Evolutionary conservation across 2,888 invertebrate species (phyloP), one percentile per base, ranked within the genome.

Genomic region (Rhagonycha fulva): DNA sequence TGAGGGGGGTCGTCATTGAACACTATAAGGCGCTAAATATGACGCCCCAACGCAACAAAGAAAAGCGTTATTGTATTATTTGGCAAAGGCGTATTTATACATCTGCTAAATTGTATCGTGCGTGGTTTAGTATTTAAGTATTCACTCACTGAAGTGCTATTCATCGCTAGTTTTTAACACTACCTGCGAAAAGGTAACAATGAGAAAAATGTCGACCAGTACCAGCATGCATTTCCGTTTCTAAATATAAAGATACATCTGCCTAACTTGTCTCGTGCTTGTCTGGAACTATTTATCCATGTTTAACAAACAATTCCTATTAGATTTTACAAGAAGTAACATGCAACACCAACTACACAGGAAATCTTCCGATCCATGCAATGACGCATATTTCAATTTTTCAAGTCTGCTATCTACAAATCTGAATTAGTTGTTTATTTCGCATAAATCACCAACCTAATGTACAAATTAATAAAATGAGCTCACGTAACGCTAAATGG

Each of bases 211-310:
- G 73, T 70, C 68, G 68, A 74, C 76, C 62, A 62, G 68, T 70
- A 71, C 70, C 74, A 76, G 76, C 76, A 23, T 76, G 74, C 76
- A 68, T 76, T 76, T 76, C 76, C 76, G 76, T 76, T 76, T 72
- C 76, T 76, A 76, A 76, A 76, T 74, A 76, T 76, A 76, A 76
- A 74, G 70, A 68, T 70, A 62, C 72, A 74, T 74, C 74, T 73
- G 71, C 76, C 68, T 47, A 26, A 26, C 32, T 74, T 72, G 76
- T 70, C 76, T 76, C 76, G 76, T 74, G 76, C 76, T 76, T 68
- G 76, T 74, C 76, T 74, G 76, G 74, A 73, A 68, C 10, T 71
- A 68, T 76, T 76, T 71, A 62, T 71, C 62, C 70, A 76, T 76
- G 70, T 76, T 76, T 76, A 73, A 73, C 62, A 76, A 76, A 71